These are phyloP conservation scores for Megaleporinus macrocephalus DNA, from an alignment of 2,113 vertebrate species.

Conservation along the genomic window DNA sequence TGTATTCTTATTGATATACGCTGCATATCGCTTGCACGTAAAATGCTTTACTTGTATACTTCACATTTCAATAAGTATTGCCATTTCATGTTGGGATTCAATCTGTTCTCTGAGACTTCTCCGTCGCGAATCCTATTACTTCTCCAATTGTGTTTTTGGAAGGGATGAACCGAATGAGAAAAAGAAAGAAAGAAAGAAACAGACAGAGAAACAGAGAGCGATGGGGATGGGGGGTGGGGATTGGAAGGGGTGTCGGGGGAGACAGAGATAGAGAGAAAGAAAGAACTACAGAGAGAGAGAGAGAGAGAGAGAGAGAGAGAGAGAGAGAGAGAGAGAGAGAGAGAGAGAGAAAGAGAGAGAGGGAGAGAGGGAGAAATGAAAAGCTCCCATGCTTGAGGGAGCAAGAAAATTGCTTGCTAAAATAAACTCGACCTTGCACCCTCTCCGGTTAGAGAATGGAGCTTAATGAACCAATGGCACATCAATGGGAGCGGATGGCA, in stretches of 20 bases:
- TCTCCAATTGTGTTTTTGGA: slow-evolving; percentile 42
- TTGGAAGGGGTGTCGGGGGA: slow-evolving; percentile 26
- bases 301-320: slow-evolving; percentile 19
- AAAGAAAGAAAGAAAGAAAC: slow-evolving; percentile 36
- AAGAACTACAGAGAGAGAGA: slow-evolving; percentile 22
- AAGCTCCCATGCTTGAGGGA: slow-evolving; percentile 64
- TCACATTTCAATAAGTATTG: slow-evolving; percentile 42
- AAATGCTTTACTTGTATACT: slow-evolving; percentile 17
- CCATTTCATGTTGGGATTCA: slow-evolving; percentile 41
- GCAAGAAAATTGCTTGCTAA: slow-evolving; percentile 64
- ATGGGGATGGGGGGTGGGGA: background rate
- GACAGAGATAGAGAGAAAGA: slow-evolving; percentile 24
- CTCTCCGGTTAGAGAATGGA: slow-evolving; percentile 57
- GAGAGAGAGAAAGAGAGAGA: slow-evolving; percentile 29
- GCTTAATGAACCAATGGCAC: slow-evolving; percentile 67
- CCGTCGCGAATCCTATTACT: slow-evolving; percentile 43
- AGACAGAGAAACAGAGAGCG: slow-evolving; percentile 17
- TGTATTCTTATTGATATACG: background rate
- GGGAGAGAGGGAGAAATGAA: slow-evolving; percentile 36
- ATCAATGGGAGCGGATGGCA: slow-evolving; percentile 54
- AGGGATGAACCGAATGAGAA: slow-evolving; percentile 6
- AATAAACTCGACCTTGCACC: slow-evolving; percentile 68
- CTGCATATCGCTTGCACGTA: slow-evolving; percentile 13
- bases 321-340: slow-evolving; percentile 37
- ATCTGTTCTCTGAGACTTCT: slow-evolving; percentile 34